Evolutionary conservation across 2,797 vertebrate species (phyloP).

Genomic region (Oryzias sinensis): DNA sequence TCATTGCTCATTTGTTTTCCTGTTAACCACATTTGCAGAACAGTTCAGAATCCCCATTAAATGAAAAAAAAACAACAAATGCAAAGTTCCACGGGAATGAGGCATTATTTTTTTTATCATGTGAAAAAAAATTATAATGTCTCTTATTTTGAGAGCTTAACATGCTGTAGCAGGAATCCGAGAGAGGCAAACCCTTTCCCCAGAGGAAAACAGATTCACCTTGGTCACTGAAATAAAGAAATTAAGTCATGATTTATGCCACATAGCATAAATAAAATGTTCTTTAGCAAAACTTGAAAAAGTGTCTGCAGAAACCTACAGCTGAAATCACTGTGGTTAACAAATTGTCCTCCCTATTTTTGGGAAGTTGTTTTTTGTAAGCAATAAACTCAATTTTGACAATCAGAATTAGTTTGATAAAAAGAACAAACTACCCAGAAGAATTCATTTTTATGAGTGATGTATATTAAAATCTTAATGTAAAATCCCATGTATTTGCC

Average conservation of each 20-base stretch:
- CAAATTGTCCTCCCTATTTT: no score
- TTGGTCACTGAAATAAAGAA: constrained; percentile 26
- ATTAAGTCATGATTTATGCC: constrained; percentile 36
- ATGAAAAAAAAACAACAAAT: not conserved
- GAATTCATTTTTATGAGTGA: no score
- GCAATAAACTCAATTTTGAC: no score
- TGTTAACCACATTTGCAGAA: constrained; percentile 26
- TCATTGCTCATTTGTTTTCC: constrained; percentile 42
- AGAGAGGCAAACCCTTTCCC: not conserved
- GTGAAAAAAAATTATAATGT: no score
- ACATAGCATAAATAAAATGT: constrained; percentile 22
- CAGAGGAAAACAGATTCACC: constrained; percentile 7
- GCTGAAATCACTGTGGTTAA: constrained; percentile 38
- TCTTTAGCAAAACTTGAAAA: constrained; percentile 46
- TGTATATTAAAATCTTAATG: no score
- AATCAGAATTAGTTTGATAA: no score
- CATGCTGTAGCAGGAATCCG: not conserved
- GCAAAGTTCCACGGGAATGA: no score
- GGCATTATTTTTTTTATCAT: no score
- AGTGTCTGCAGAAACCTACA: constrained; percentile 43
- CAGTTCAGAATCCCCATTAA: constrained; percentile 19
- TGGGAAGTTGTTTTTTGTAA: no score
- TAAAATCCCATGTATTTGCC: no score
- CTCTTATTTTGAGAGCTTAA: no score
- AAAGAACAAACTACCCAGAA: no score